Percentiles rank a stretch among this genome's conserved stretches.
Conservation (phyloP, 2,888 invertebrate genomes). For the Trichopria drosophilae region DNA sequence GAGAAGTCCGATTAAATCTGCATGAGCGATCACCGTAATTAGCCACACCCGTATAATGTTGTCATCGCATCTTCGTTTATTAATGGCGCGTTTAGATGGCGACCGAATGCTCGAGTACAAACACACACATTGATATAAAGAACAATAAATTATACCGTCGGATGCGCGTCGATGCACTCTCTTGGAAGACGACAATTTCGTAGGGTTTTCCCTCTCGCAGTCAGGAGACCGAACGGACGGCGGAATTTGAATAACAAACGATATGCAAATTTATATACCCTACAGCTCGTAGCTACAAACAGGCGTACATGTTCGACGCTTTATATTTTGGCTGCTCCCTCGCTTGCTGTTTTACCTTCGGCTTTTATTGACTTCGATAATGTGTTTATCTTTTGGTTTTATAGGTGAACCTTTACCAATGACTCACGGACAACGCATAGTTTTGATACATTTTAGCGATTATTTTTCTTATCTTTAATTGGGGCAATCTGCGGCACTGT, state of each 20-base stretch:
- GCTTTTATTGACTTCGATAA: too few species aligned
- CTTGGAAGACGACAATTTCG: constrained; percentile 34
- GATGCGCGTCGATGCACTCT: constrained; percentile 45
- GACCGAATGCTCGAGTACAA: constrained; percentile 35
- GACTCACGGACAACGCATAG: too few species aligned
- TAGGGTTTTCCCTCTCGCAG: constrained; percentile 48
- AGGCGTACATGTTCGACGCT: constrained; percentile 11
- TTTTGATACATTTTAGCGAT: too few species aligned
- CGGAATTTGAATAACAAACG: constrained; percentile 57
- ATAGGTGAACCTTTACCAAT: too few species aligned
- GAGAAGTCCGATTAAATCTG: constrained; percentile 37
- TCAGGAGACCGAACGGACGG: constrained; percentile 47
- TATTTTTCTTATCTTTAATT: too few species aligned
- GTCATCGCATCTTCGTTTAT: constrained; percentile 46
- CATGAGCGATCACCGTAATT: constrained; percentile 45
- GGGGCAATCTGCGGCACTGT: too few species aligned
- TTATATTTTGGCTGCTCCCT: constrained; percentile 10
- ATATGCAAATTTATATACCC: constrained; percentile 49
- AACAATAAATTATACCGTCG: constrained; percentile 47
- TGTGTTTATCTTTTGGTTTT: too few species aligned
- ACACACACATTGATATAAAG: constrained; percentile 26
- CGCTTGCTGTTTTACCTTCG: too few species aligned
- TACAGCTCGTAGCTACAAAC: constrained; percentile 4
- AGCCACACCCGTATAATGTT: constrained; percentile 44
- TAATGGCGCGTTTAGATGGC: constrained; percentile 43